Conservation (phyloP, 2,797 vertebrate species). For the Fundulus diaphanus region DNA sequence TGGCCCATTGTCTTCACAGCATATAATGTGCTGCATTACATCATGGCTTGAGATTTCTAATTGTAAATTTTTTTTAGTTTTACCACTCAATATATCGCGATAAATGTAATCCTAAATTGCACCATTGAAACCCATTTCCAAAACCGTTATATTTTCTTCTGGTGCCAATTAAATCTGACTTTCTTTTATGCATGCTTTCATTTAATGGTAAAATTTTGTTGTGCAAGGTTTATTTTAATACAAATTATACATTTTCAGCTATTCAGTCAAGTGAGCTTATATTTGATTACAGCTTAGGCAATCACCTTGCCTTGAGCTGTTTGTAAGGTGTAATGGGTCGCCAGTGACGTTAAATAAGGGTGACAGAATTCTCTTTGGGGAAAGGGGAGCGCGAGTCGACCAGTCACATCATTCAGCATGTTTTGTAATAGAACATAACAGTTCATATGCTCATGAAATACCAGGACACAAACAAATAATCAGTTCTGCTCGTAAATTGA, state of each 20-base stretch:
- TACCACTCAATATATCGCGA: neutral
- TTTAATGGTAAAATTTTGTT: constrained; percentile 13
- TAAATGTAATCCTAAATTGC: neutral
- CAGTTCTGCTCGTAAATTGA: neutral
- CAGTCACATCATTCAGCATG: neutral
- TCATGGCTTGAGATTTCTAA: neutral
- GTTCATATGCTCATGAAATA: constrained; percentile 9
- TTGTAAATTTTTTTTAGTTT: neutral
- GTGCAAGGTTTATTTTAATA: neutral
- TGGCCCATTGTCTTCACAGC: constrained; percentile 32
- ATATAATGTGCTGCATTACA: constrained; percentile 9
- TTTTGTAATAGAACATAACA: constrained; percentile 14
- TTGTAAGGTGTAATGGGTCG: constrained; percentile 42
- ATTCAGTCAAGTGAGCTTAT: constrained; percentile 23
- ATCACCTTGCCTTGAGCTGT: constrained; percentile 45
- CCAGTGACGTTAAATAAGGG: constrained; percentile 35
- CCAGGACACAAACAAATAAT: neutral
- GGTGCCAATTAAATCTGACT: neutral
- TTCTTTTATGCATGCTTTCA: neutral
- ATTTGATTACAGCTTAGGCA: constrained; percentile 31
- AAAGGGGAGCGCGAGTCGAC: constrained; percentile 7
- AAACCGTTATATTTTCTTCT: neutral
- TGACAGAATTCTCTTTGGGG: constrained; percentile 41
- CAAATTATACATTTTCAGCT: constrained; percentile 3
- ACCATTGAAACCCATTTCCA: neutral